Evolutionary conservation across 2,113 vertebrate genomes (phyloP), one percentile per base, ranked within the genome.

Genomic region (Pangasianodon gigas): DNA sequence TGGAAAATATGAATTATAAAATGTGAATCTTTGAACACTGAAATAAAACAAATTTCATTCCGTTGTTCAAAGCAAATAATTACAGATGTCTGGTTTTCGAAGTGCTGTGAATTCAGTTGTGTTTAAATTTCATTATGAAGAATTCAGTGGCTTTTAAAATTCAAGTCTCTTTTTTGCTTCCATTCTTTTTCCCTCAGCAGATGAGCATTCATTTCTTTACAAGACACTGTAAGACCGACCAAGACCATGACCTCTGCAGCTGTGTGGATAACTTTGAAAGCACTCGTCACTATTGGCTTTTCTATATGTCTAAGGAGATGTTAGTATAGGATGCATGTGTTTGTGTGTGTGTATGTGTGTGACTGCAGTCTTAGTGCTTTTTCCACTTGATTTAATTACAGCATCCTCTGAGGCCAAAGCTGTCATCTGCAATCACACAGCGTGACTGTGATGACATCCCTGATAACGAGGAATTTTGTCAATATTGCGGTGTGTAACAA

Each of bases 351-450:
- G n/a, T 89, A 67, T 81, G 62, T 89, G 84, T 87, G 52, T 87
- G 86, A 60, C 29, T 54, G 46, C 83, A 75, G 87, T 87, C 46
- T 41, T 80, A 18, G 26, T 88, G 82, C 75, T 74, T 51, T 90
- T 81, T 82, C 56, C 85, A 81, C 54, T 82, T 88, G 82, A 92
- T 92, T 92, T 91, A 91, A 92, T 92, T 89, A 91, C 32, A 60
- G 52, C 41, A 37, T 84, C 51, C 83, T 89, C 82, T n/a, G 79
- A 89, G 93, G 91, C 88, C 69, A 75, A 7, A 46, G 74, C 89
- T 89, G 84, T 92, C 89, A 87, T 84, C 77, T 41, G 29, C 52
- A 6, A 90, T 91, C 90, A 86, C 8, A 67, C 86, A 85, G 71
- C n/a, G 71, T 52, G 51, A 65, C 84, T 51, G 87, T 82, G 69